Evolutionary conservation across 2,113 vertebrate species (phyloP).

Genomic region (Cnemophilus loriae): DNA sequence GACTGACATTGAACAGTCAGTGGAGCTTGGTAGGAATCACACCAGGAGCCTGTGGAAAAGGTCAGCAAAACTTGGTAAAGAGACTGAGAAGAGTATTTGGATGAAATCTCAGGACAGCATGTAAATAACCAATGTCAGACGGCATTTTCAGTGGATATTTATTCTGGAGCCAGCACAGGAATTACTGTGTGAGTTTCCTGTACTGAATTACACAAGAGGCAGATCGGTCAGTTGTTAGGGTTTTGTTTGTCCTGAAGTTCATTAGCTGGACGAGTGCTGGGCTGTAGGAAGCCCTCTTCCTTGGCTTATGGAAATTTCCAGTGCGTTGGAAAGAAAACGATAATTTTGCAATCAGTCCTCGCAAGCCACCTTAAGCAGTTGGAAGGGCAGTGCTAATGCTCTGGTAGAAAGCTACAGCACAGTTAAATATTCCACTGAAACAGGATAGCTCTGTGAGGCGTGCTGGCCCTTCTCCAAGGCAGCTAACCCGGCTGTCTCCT

Average conservation of each 20-base stretch:
- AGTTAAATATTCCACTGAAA: constrained; percentile 8
- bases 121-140: neutral
- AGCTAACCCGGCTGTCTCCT: neutral
- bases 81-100: neutral
- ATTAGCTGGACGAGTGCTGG: neutral
- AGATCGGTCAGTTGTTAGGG: neutral
- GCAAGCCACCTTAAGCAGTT: neutral
- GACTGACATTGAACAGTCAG: neutral
- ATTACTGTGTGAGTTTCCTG: constrained; percentile 29
- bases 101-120: neutral
- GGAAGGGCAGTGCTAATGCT: neutral
- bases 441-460: neutral
- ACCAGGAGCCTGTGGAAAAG: neutral
- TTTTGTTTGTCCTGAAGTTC: neutral
- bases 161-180: neutral
- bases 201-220: neutral
- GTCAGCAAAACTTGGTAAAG: neutral
- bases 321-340: fast-evolving
- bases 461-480: neutral
- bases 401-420: neutral
- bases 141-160: constrained; percentile 3
- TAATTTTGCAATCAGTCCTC: neutral
- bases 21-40: neutral
- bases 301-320: constrained; percentile 8
- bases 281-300: neutral